A percentile compares a stretch with the other conserved stretches of the same genome.
These are phyloP conservation scores for Plecotus auritus DNA, from an alignment of 2,113 vertebrate genomes.

Conservation along the genomic window DNA sequence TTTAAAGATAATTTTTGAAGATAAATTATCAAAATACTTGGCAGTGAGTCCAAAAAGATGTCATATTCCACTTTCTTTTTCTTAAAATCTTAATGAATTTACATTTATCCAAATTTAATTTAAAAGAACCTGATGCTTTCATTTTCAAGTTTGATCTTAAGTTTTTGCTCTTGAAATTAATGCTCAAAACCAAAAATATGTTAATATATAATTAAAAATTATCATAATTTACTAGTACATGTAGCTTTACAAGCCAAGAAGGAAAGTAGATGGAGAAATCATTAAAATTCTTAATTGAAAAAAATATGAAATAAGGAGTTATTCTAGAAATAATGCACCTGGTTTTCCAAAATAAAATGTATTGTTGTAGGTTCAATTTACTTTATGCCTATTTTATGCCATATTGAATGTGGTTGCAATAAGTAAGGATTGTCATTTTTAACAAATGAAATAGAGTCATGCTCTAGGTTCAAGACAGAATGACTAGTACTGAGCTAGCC, in stretches of 20 bases:
- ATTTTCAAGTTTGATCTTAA: neutral
- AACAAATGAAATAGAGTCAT: neutral
- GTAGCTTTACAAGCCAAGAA: neutral
- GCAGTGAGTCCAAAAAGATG: neutral
- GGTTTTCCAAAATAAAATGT: neutral
- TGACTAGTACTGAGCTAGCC: neutral
- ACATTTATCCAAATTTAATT: neutral
- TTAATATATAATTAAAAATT: neutral
- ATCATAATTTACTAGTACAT: neutral
- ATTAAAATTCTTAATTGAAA: neutral
- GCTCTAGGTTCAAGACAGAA: neutral
- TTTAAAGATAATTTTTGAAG: neutral
- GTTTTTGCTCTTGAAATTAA: neutral
- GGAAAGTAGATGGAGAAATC: neutral
- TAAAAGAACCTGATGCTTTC: neutral
- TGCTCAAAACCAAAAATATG: neutral
- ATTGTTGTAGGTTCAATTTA: neutral
- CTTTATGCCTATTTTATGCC: neutral
- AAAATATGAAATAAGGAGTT: neutral
- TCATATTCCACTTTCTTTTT: neutral
- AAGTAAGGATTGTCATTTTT: neutral
- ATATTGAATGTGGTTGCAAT: neutral
- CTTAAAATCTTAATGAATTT: neutral
- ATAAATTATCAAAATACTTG: neutral
- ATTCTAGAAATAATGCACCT: neutral